These are phyloP conservation scores for Odontocolon sp. DNA, from an alignment of 2,888 invertebrate genomes.

Conservation along the genomic window DNA sequence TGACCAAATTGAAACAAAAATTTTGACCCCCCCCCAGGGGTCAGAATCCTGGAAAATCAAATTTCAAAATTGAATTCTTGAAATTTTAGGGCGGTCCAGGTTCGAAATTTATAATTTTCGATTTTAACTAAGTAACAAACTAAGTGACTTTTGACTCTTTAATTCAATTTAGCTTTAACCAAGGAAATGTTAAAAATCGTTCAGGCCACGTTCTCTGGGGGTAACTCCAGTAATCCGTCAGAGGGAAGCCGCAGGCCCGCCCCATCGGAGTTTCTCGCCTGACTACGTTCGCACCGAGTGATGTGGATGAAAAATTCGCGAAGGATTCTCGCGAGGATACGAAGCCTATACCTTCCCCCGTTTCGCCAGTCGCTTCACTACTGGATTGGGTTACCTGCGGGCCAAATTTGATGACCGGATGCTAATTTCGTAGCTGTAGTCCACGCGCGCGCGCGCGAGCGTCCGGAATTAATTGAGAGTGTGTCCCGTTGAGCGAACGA, in stretches of 20 bases:
- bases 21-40: too few relatives aligned
- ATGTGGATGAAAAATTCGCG: constrained; percentile 42
- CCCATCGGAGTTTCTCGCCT: constrained; percentile 39
- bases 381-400: constrained; percentile 60
- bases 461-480: constrained; percentile 66
- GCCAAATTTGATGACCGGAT: constrained; percentile 66
- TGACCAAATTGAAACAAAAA: too few relatives aligned
- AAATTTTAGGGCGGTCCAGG: too few relatives aligned
- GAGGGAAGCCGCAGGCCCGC: constrained; percentile 24
- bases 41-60: too few relatives aligned
- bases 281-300: constrained; percentile 29
- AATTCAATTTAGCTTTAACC: neutral
- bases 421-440: constrained; percentile 60
- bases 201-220: constrained; percentile 3
- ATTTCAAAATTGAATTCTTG: too few relatives aligned
- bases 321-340: constrained; percentile 36
- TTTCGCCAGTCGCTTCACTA: constrained; percentile 21
- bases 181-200: neutral
- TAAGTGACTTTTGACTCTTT: too few relatives aligned
- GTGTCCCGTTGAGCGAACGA: constrained; percentile 50
- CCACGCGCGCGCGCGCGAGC: constrained; percentile 40
- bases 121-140: too few relatives aligned
- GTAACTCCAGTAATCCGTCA: constrained; percentile 31
- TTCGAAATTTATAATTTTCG: too few relatives aligned
- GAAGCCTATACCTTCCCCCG: constrained; percentile 21